Conservation (phyloP, 2,888 invertebrate species). For the Endomychus coccineus region DNA sequence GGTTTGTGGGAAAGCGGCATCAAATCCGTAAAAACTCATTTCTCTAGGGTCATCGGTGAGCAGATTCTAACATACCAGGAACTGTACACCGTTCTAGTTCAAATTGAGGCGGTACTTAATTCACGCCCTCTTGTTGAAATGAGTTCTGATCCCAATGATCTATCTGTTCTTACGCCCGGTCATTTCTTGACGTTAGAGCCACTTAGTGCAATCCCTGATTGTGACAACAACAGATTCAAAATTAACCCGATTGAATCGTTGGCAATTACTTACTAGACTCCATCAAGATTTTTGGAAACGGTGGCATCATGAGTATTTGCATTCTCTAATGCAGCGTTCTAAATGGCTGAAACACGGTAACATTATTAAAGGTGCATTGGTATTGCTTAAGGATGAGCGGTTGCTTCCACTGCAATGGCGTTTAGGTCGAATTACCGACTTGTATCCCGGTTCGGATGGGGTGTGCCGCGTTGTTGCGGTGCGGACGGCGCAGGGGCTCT, state of each 20-base stretch:
- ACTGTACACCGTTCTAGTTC: slow-evolving; percentile 5
- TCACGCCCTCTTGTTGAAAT: slow-evolving; percentile 2
- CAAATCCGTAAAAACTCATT: slow-evolving; percentile 8
- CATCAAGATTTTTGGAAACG: slow-evolving; percentile 9
- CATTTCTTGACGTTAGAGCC: slow-evolving; percentile 15
- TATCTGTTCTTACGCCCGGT: slow-evolving; percentile 1
- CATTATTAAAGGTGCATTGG: no score
- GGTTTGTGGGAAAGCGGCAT: slow-evolving; percentile 4
- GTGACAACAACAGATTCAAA: slow-evolving; percentile 3
- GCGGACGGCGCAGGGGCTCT: no score
- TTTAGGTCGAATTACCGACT: no score
- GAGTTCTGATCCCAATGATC: slow-evolving; percentile 8
- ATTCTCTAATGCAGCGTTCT: no score
- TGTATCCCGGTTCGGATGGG: no score
- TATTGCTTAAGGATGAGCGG: no score
- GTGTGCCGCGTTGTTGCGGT: no score
- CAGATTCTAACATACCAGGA: slow-evolving; percentile 6
- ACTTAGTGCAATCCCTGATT: slow-evolving; percentile 13
- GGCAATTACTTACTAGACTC: slow-evolving; percentile 1
- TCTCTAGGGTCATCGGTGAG: slow-evolving; percentile 4
- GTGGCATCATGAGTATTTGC: no score
- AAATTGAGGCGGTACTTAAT: slow-evolving; percentile 6
- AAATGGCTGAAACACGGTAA: no score
- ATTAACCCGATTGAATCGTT: slow-evolving; percentile 6
- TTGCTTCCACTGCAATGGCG: no score